A percentile compares a stretch with the other conserved stretches of the same genome.
These are phyloP conservation scores for Oplegnathus fasciatus DNA, from an alignment of 2,113 vertebrate species.

Conservation along the genomic window DNA sequence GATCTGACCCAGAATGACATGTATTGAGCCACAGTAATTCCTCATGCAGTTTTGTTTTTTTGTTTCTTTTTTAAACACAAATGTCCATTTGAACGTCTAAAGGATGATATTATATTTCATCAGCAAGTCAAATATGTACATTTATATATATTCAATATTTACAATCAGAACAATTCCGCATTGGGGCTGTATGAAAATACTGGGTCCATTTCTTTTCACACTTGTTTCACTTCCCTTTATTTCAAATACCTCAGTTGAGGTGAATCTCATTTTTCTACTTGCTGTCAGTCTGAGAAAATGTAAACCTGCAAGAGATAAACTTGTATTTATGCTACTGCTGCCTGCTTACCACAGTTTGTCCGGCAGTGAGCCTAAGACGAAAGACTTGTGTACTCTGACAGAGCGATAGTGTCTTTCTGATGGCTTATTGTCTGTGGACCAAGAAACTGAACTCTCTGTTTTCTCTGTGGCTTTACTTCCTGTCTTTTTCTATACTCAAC, in stretches of 20 bases:
- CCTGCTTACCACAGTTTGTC: constrained; percentile 68
- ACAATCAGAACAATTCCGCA: constrained; percentile 26
- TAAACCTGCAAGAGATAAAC: constrained; percentile 66
- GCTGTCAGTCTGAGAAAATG: constrained; percentile 54
- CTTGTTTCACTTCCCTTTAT: constrained; percentile 42
- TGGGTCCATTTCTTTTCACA: background rate
- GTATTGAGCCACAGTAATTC: constrained; percentile 27
- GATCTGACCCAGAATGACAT: constrained; percentile 18
- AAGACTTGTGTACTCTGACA: constrained; percentile 74
- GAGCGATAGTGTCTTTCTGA: constrained; percentile 82
- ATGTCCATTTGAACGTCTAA: constrained; percentile 7
- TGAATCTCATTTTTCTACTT: constrained; percentile 40
- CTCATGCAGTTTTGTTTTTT: background rate
- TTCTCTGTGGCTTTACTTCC: constrained; percentile 67
- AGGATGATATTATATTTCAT: constrained; percentile 11
- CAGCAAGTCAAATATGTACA: constrained; percentile 23
- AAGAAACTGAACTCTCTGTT: constrained; percentile 52
- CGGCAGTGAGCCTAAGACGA: constrained; percentile 83
- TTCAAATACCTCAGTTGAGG: constrained; percentile 61
- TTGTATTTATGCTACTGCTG: constrained; percentile 77
- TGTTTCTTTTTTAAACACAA: constrained; percentile 19
- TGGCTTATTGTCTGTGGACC: constrained; percentile 71
- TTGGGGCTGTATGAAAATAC: constrained; percentile 33
- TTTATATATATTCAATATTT: constrained; percentile 44
- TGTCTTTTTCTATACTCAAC: constrained; percentile 73